A percentile compares a stretch with the other conserved stretches of the same genome.
Evolutionary conservation across 2,888 invertebrate species (phyloP).

Genomic region (Acrobasis repandana): DNA sequence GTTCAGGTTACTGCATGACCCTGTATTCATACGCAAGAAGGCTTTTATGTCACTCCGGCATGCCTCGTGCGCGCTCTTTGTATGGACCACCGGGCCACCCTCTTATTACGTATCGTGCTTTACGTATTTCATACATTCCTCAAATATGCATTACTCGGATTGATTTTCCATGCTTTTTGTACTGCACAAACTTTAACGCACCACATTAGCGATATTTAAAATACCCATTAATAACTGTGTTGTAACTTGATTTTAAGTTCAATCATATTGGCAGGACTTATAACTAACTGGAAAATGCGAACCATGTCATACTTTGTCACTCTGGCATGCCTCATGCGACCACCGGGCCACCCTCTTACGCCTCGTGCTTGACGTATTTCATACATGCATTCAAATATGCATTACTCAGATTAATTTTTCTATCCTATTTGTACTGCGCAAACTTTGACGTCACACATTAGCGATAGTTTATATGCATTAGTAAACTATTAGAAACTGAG

Average conservation of each 20-base stretch:
- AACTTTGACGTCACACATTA: background rate
- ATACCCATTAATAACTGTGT: no score
- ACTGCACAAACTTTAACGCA: background rate
- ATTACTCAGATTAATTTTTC: background rate
- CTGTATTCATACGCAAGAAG: slow-evolving; percentile 51
- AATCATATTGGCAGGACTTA: no score
- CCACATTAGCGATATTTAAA: no score
- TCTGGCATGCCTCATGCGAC: slow-evolving; percentile 54
- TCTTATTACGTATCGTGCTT: slow-evolving; percentile 42
- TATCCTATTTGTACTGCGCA: background rate
- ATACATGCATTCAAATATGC: background rate
- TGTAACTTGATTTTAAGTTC: no score
- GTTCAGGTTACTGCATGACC: slow-evolving; percentile 72
- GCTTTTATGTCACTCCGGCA: slow-evolving; percentile 48
- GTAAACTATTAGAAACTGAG: no score
- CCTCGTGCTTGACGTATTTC: slow-evolving; percentile 26
- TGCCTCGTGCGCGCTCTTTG: slow-evolving; percentile 55
- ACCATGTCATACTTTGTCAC: slow-evolving; percentile 28
- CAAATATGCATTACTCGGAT: background rate
- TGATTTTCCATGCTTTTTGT: background rate
- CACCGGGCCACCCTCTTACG: slow-evolving; percentile 69
- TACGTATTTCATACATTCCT: slow-evolving; percentile 4
- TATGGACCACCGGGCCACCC: slow-evolving; percentile 72
- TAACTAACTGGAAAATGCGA: no score
- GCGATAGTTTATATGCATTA: no score